These are phyloP conservation scores for Hippolais icterina DNA, from an alignment of 2,113 vertebrate species.

Conservation along the genomic window DNA sequence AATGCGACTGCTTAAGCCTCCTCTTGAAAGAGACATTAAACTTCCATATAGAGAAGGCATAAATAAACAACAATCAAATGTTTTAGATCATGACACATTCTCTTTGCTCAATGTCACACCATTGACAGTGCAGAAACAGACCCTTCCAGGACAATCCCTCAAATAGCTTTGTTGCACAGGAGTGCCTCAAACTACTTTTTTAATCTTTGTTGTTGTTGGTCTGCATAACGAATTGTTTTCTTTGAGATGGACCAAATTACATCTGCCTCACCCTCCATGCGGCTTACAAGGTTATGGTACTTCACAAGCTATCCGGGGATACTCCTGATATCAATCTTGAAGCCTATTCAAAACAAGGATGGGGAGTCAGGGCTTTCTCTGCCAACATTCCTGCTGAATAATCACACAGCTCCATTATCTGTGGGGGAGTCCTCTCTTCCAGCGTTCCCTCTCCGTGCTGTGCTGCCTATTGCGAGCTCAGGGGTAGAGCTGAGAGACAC, in stretches of 20 bases:
- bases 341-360: slow-evolving; percentile 59
- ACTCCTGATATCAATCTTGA: slow-evolving; percentile 71
- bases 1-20: background rate
- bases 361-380: slow-evolving; percentile 58
- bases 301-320: slow-evolving; percentile 50
- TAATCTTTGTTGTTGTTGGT: slow-evolving; percentile 15
- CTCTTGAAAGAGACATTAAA: background rate
- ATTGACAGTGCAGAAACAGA: slow-evolving; percentile 8
- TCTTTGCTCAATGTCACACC: background rate
- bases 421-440: slow-evolving; percentile 56
- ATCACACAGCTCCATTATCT: slow-evolving; percentile 64
- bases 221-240: slow-evolving; percentile 63
- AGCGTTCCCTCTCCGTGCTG: background rate
- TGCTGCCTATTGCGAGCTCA: slow-evolving; percentile 29
- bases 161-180: background rate
- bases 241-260: slow-evolving; percentile 50
- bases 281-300: background rate
- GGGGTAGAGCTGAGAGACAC: slow-evolving; percentile 25
- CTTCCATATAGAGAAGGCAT: background rate
- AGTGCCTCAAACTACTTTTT: background rate
- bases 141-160: background rate
- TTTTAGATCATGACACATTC: background rate
- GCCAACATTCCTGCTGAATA: slow-evolving; percentile 75
- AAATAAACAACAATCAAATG: background rate
- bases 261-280: background rate